These are phyloP conservation scores for Halcyon senegalensis DNA, from an alignment of 2,113 vertebrate species.

Conservation along the genomic window DNA sequence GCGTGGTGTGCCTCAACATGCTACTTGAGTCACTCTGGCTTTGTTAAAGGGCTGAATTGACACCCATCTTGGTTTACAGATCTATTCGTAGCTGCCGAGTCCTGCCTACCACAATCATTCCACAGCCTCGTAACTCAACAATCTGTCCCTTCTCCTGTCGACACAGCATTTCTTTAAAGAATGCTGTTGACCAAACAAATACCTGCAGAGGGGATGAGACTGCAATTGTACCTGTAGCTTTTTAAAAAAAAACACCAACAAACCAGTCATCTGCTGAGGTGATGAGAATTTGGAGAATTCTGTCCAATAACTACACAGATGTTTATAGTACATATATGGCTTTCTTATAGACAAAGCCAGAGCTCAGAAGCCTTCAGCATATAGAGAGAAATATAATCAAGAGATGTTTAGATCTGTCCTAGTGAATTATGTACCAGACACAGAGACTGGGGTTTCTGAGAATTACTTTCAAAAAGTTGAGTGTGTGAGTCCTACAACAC, in stretches of 20 bases:
- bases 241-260: not conserved
- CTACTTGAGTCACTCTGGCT: not conserved
- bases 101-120: not conserved
- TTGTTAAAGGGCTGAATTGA: not conserved
- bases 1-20: not conserved
- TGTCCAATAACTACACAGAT: not conserved
- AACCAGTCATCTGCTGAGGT: not conserved
- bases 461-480: not conserved
- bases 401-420: not conserved
- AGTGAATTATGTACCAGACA: not conserved
- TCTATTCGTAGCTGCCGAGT: not conserved
- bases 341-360: not conserved
- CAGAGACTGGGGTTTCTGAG: not conserved
- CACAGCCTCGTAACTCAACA: constrained; percentile 1
- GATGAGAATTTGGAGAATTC: constrained; percentile 21
- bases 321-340: not conserved
- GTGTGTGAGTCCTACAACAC: not conserved
- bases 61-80: not conserved
- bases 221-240: not conserved
- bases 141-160: not conserved
- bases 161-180: not conserved
- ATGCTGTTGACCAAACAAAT: not conserved
- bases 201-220: constrained; percentile 1
- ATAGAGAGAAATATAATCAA: not conserved
- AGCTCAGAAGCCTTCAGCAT: not conserved